A percentile compares a stretch with the other conserved stretches of the same genome.
Evolutionary conservation across 2,113 vertebrate genomes (phyloP).

Genomic region (Verasper variegatus): DNA sequence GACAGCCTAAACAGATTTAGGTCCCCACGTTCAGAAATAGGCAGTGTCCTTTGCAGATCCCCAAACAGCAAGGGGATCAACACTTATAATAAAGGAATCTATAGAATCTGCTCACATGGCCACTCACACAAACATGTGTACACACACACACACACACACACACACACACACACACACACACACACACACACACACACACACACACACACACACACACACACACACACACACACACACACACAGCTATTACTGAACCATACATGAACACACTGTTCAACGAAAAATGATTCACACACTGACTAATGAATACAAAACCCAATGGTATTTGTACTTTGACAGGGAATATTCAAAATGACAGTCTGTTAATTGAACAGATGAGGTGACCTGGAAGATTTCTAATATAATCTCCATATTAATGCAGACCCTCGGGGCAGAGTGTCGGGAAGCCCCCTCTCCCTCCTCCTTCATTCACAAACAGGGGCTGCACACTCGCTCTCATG

Average conservation of each 20-base stretch:
- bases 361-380: constrained; percentile 50
- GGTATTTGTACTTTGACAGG: constrained; percentile 19
- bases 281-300: constrained; percentile 1
- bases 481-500: constrained; percentile 14
- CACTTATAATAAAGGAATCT: constrained; percentile 32
- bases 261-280: constrained; percentile 1
- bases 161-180: constrained; percentile 9
- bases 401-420: constrained; percentile 59
- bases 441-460: neutral
- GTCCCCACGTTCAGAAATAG: constrained; percentile 21
- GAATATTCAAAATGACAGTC: constrained; percentile 65
- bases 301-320: constrained; percentile 17
- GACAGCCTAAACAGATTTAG: no score
- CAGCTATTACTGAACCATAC: constrained; percentile 29
- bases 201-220: constrained; percentile 7
- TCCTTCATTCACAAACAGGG: neutral
- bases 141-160: constrained; percentile 15
- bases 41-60: constrained; percentile 29
- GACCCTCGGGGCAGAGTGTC: constrained; percentile 22
- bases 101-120: constrained; percentile 21
- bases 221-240: constrained; percentile 14
- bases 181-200: constrained; percentile 7
- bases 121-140: constrained; percentile 4
- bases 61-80: constrained; percentile 38
- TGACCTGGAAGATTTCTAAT: constrained; percentile 76